A percentile compares a stretch with the other conserved stretches of the same genome.
Conservation (phyloP, 2,797 vertebrate species). For the Phoebastria nigripes region DNA sequence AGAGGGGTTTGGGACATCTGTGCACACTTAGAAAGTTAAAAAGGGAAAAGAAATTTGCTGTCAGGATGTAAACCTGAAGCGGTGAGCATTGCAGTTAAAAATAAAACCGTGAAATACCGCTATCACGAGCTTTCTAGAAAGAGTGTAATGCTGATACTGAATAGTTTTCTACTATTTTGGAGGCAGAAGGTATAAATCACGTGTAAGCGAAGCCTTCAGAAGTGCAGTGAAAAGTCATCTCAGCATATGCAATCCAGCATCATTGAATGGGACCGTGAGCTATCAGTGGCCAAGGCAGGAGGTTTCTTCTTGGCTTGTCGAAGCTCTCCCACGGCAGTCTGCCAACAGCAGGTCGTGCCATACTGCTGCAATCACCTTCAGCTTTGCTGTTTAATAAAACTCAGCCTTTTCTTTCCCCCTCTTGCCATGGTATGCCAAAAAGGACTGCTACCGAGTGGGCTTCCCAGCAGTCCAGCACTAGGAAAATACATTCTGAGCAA, state of each 20-base stretch:
- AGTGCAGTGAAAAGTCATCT: neutral
- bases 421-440: neutral
- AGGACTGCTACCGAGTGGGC: neutral
- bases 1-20: neutral
- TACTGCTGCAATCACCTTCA: neutral
- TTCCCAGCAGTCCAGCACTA: neutral
- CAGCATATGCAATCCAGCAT: neutral
- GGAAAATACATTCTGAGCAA: neutral
- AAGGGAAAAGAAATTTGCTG: neutral
- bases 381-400: neutral
- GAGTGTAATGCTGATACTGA: neutral
- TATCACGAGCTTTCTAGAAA: neutral
- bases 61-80: neutral
- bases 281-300: neutral
- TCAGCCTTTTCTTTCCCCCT: neutral
- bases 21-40: neutral
- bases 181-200: neutral
- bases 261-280: neutral
- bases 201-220: neutral
- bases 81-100: neutral
- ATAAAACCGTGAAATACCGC: neutral
- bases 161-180: neutral
- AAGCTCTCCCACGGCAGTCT: neutral
- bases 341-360: neutral
- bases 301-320: neutral